Evolutionary conservation across 2,888 invertebrate species (phyloP), one percentile per base, ranked within the genome.

Genomic region (Lagria hirta): DNA sequence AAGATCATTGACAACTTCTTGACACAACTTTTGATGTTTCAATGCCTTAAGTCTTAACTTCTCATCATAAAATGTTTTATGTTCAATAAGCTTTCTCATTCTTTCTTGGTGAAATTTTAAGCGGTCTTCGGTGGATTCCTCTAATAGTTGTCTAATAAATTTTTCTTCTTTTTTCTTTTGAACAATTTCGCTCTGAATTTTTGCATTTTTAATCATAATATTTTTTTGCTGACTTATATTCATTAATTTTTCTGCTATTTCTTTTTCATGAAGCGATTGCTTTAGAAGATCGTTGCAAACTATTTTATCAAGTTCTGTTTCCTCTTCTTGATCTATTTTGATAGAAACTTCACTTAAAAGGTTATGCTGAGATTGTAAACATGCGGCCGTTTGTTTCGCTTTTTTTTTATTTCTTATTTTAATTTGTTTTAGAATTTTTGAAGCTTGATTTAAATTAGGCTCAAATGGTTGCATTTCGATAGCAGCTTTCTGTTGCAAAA

Each of bases 211-310:
- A 1, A 74, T 63, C 50, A 83, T 73, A 49, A 75, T 73, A 22
- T 77, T 73, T 20, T 77, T 78, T 53, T 81, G 77, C 30, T 78
- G 73, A 36, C 80, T 76, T 0, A 82, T 75, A 62, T 82, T 80
- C 66, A 77, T 77, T 43, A 84, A 69, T 68, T 81, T 81, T 20
- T 76, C 76, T 28, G 78, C 73, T 72, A 84, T 79, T 65, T 80
- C 79, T 61, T 82, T 83, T 58, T 84, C 84, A 62, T 79, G 82
- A 26, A 76, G 72, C 1, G 82, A 80, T 45, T 83, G 74, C 56
- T 79, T 78, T 62, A 82, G 65, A 3, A 82, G 73, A 54, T 78
- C 80, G 40, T 73, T 73, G 0, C 77, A 75, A 6, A 83, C 67
- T 7, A 73, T 69, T 24, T 69, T 67, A 49, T 81, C 77, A 14